Evolutionary conservation across 2,797 vertebrate genomes (phyloP).

Genomic region (Pantherophis alleghaniensis): DNA sequence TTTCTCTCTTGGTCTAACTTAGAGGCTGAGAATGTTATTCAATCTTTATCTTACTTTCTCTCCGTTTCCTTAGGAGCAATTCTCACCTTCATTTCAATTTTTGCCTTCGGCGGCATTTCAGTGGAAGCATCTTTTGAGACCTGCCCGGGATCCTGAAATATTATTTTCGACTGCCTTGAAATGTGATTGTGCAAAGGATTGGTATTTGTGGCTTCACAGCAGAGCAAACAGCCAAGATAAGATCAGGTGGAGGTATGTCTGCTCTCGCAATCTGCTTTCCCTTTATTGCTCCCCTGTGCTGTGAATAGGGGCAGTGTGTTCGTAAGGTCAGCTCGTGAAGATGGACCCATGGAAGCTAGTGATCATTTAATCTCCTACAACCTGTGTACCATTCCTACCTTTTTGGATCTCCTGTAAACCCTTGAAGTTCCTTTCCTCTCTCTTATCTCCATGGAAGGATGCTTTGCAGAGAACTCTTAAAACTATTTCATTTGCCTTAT

Average conservation of each 20-base stretch:
- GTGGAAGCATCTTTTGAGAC: neutral
- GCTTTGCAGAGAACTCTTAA: neutral
- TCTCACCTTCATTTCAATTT: neutral
- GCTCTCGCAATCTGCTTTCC: constrained; percentile 14
- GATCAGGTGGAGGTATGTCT: rapidly evolving
- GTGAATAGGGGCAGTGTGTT: constrained; percentile 21
- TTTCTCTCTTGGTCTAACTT: neutral
- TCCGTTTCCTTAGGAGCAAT: neutral
- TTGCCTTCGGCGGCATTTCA: neutral
- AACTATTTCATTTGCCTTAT: constrained; percentile 4
- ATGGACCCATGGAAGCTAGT: neutral
- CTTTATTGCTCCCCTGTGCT: constrained; percentile 7
- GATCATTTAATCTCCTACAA: neutral
- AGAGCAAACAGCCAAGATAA: neutral
- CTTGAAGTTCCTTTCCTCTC: neutral
- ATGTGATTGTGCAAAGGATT: neutral
- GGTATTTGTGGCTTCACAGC: neutral
- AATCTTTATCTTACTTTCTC: neutral
- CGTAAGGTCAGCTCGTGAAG: constrained; percentile 11
- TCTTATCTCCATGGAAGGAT: neutral
- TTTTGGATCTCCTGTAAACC: neutral
- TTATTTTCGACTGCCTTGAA: neutral
- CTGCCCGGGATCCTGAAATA: neutral
- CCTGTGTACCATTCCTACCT: neutral
- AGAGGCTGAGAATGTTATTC: neutral